Percentiles rank a stretch among this genome's conserved stretches.
phyloP scores from a whole-genome alignment of 2,113 vertebrate genomes.

The Neodontobutis hainanensis region DNA sequence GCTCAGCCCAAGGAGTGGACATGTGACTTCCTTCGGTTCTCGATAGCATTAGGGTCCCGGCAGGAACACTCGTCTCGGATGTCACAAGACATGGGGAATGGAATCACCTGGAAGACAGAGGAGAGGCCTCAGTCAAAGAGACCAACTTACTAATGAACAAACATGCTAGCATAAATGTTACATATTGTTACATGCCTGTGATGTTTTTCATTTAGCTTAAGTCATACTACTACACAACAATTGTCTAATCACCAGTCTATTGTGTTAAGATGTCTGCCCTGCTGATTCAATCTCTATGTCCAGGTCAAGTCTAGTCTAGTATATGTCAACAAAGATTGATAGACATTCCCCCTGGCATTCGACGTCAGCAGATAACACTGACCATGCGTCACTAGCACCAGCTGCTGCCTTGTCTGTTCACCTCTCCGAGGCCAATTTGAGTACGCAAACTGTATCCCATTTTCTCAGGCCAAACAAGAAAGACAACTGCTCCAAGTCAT shows the following conservation, averaged over 20 bases:
- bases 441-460: slow-evolving; percentile 59
- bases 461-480: slow-evolving; percentile 60
- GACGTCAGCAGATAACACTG: slow-evolving; percentile 60
- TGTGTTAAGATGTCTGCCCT: background rate
- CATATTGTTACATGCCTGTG: no score
- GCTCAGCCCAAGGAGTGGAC: slow-evolving; percentile 87
- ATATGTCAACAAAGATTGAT: slow-evolving; percentile 25
- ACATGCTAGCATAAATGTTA: background rate
- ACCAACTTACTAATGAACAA: background rate
- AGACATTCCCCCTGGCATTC: slow-evolving; percentile 50
- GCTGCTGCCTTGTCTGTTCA: slow-evolving; percentile 58
- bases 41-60: slow-evolving; percentile 88
- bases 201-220: no score
- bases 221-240: no score
- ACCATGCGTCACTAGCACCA: slow-evolving; percentile 69
- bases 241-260: background rate
- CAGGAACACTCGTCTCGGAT: slow-evolving; percentile 92
- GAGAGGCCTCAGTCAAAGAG: background rate
- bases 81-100: slow-evolving; percentile 96
- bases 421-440: slow-evolving; percentile 70
- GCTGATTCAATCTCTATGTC: slow-evolving; percentile 14
- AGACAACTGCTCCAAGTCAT: slow-evolving; percentile 67
- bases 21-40: slow-evolving; percentile 85
- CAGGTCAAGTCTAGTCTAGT: slow-evolving; percentile 11
- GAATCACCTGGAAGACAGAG: slow-evolving; percentile 84